These are phyloP conservation scores for Aix galericulata DNA, from an alignment of 2,113 vertebrate species.

Conservation along the genomic window DNA sequence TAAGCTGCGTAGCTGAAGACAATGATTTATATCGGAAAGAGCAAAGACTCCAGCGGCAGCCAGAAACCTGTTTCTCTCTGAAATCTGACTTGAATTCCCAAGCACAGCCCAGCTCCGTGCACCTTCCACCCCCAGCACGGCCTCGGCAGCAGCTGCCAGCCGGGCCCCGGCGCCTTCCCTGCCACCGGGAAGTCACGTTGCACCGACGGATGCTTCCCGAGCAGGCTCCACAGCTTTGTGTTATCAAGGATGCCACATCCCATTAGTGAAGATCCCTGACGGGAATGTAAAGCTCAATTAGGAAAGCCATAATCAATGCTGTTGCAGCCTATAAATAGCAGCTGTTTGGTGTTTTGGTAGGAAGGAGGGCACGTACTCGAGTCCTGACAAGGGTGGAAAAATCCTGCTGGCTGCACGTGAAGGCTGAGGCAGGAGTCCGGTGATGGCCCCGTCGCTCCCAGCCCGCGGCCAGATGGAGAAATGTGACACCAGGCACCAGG, in stretches of 20 bases:
- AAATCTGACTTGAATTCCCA: not conserved
- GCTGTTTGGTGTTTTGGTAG: not conserved
- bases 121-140: not conserved
- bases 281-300: slow-evolving; percentile 13
- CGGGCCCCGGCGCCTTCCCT: accelerated
- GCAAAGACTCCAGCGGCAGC: not conserved
- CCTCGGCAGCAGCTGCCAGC: not conserved
- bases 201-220: not conserved
- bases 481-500: not conserved
- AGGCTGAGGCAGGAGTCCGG: not conserved
- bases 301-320: not conserved
- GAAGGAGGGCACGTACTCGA: not conserved
- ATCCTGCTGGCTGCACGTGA: not conserved
- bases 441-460: not conserved
- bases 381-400: slow-evolving; percentile 14
- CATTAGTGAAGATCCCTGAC: not conserved
- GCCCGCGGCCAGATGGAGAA: accelerated
- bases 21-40: not conserved
- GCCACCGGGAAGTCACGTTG: not conserved
- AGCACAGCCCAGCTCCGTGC: not conserved
- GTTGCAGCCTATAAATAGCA: slow-evolving; percentile 27
- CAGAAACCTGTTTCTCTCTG: not conserved
- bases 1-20: not conserved
- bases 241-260: not conserved
- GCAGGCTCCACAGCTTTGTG: not conserved